A percentile compares a stretch with the other conserved stretches of the same genome.
Evolutionary conservation across 2,797 vertebrate genomes (phyloP).

Genomic region (Odontamblyopus rebecca): DNA sequence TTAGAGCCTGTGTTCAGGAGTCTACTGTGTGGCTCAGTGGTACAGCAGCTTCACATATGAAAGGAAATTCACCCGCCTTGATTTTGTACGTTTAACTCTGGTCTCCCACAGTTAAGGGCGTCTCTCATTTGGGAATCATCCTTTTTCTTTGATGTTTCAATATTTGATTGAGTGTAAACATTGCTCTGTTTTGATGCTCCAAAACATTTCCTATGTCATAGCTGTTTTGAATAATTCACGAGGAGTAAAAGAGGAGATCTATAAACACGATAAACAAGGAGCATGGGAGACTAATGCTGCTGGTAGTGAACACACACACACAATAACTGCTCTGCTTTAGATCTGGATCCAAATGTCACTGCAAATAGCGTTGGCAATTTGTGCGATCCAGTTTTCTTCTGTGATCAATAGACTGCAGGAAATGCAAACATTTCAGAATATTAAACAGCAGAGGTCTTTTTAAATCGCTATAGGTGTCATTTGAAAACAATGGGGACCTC

Average conservation of each 20-base stretch:
- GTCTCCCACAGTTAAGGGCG: background rate
- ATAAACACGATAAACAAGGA: constrained; percentile 9
- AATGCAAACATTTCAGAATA: constrained; percentile 12
- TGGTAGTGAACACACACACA: background rate
- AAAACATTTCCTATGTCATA: background rate
- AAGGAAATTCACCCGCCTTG: background rate
- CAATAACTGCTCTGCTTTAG: constrained; percentile 4
- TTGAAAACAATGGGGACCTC: constrained; percentile 20
- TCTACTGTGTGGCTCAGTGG: too few species aligned
- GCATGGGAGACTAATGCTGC: background rate
- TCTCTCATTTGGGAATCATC: background rate
- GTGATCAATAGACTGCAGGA: constrained; percentile 17
- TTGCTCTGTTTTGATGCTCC: constrained; percentile 10
- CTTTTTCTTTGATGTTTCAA: constrained; percentile 7
- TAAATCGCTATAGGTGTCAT: constrained; percentile 2
- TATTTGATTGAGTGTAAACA: constrained; percentile 10
- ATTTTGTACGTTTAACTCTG: background rate
- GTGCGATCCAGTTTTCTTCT: constrained; percentile 8
- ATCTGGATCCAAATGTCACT: constrained; percentile 7
- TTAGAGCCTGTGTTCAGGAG: too few species aligned
- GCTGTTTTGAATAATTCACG: constrained; percentile 17
- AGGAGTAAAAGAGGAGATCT: background rate
- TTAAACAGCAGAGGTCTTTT: constrained; percentile 7
- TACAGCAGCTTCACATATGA: too few species aligned
- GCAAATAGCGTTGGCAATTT: constrained; percentile 9